Evolutionary conservation across 2,113 vertebrate species (phyloP), one percentile per base, ranked within the genome.

Genomic region (Indicator indicator): DNA sequence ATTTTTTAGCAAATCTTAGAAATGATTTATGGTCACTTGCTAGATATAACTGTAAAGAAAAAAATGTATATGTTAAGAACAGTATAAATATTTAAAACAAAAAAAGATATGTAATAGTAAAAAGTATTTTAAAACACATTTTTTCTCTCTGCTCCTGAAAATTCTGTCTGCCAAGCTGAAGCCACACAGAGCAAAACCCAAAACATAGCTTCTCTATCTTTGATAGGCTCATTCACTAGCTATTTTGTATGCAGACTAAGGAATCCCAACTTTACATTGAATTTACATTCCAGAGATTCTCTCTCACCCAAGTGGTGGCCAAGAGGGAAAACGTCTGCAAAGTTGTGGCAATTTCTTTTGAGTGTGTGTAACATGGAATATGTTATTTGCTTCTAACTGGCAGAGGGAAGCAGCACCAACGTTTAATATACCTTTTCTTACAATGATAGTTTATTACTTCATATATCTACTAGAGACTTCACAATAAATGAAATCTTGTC

Each of bases 1-100:
- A 99, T 85, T 96, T 98, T 94, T 97, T 98, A 23, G 99, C 97
- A 92, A 85, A 98, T 83, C 96, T 98, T 72, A 93, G 56, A 78
- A 99, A 98, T 55, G 97, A 98, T 92, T 95, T 97, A 72, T 98
- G 96, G 83, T 99, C 99, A 71, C 99, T 99, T 4, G 97, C 97
- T 86, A 99, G 89, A 96, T 98, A 99, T 21, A 99, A 96, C 99
- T 99, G 97, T 46, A 95, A 96, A 93, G 16, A 28, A 89, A 82
- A 89, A 83, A 52, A 52, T 7, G 13, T 9, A 81, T 24, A 28
- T 28, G 40, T 83, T 76, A 72, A 75, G 30, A 36, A n/a, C 14
- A 48, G 23, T 30, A 21, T 62, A 56, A 68, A 76, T 32, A 16
- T 18, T 11, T 56, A 73, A 48, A 69, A 21, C 69, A 83, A 68